Base-by-base conservation (phyloP, 2,888 invertebrate genomes). In the Parnassius glacialis region DNA sequence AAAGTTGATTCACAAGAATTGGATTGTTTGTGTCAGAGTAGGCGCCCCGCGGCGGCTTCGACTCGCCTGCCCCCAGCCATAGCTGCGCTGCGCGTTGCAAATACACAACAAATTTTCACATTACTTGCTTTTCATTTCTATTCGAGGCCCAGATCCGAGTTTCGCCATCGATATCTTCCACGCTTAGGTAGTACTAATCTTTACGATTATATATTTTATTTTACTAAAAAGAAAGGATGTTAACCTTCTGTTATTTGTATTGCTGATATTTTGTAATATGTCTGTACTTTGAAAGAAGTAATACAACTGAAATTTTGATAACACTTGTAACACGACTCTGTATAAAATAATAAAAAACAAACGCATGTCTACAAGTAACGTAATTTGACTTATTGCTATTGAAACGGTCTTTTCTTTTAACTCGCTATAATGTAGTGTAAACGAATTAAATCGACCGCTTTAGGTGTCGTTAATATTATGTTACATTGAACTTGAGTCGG, bases 1-100 rank as follows among this genome's bases (percentile, higher is more conserved):
- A 88, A 88, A 89, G 87, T 90, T 90, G 83, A 88, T 83, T 89
- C 89, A 90, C 88, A 85, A 83, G 83, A 85, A 84, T 85, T 88
- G 83, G 84, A 87, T 89, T 89, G 76, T 88, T 90, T 87, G 83
- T 84, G 81, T 75, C 81, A 80, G 80, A 74, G 78, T 80, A 80
- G 82, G 80, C 81, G 81, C 75, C 78, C 76, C 78, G 77, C 64
- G 58, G 60, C 61, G 66, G 62, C 65, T 62, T 75, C 72, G 70
- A 13, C 67, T 67, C 72, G 74, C 43, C 56, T 79, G 78, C 76
- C 78, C 78, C 75, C 75, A 78, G 76, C 81, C 13, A 80, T 78
- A 80, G 80, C 81, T 83, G 81, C 79, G 75, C 79, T 79, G 76
- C 81, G 79, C 85, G 80, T 84, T 83, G 78, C 79, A 87, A 88